Evolutionary conservation across 2,888 invertebrate genomes (phyloP), one percentile per base, ranked within the genome.

Genomic region (Cantharis nigra): DNA sequence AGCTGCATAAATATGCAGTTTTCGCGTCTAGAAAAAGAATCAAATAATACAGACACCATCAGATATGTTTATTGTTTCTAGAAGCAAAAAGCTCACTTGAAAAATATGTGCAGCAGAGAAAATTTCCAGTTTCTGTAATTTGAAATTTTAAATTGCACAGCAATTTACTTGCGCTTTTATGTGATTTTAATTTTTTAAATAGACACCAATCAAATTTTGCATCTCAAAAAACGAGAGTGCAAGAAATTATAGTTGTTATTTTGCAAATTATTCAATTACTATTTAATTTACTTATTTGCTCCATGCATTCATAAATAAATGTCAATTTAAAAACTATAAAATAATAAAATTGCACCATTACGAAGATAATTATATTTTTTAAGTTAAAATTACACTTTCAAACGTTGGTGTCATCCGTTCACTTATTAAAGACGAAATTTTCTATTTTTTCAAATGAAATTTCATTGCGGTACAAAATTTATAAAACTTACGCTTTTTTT

Each of bases 11-110:
- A 79, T 75, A 77, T 79, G 77, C 77, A 80, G 79, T 76, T 77
- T 76, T 77, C 76, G 73, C 77, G 80, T 67, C 77, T 63, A 74
- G 63, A 70, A 69, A 63, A 71, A 75, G 76, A 78, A 72, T 77
- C 75, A 23, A 67, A 23, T 67, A 67, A 49, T 23, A 67, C 65
- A 77, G 75, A 77, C 77, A 77, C 72, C 74, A 20, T 70, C 11
- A 69, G 77, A 77, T 80, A 79, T 81, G 80, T 81, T 81, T 81
- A 81, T 81, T 80, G 81, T 81, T 79, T 80, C 80, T 78, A 79
- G 78, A 75, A 74, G 78, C 67, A 64, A 20, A 49, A 49, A 49
- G 2, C 49, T 49, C n/a, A 49, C n/a, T 49, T 49, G 7, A 49
- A 49, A 49, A 49, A 49, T 49, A 49, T 49, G n/a, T n/a, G 26